Percentiles rank a stretch among this genome's conserved stretches.
These are phyloP conservation scores for Lagodon rhomboides DNA, from an alignment of 2,797 vertebrate genomes.

Conservation along the genomic window DNA sequence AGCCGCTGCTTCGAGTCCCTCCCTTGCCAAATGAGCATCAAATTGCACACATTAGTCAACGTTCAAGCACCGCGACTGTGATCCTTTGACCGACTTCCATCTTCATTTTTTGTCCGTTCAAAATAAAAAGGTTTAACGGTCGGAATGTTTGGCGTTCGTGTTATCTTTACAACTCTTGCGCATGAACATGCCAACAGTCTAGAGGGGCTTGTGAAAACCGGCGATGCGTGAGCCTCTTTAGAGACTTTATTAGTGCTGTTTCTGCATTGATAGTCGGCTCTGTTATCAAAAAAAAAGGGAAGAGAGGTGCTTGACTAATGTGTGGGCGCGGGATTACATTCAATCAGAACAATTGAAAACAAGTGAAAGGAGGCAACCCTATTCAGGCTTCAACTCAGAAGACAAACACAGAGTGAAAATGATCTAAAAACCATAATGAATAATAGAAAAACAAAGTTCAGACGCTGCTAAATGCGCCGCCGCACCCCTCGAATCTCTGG, in stretches of 20 bases:
- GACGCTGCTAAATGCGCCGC: slow-evolving; percentile 30
- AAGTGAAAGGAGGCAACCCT: background rate
- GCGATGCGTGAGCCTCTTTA: background rate
- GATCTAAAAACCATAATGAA: background rate
- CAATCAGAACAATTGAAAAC: slow-evolving; percentile 9
- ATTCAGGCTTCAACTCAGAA: slow-evolving; percentile 12
- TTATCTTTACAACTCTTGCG: background rate
- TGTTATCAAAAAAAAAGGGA: slow-evolving; percentile 9
- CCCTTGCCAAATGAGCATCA: background rate
- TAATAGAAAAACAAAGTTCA: background rate
- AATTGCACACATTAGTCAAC: slow-evolving; percentile 2
- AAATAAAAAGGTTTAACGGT: background rate
- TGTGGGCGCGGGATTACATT: slow-evolving; percentile 16
- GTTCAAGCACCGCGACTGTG: background rate
- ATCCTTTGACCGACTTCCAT: background rate
- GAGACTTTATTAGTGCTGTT: background rate
- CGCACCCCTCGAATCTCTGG: slow-evolving; percentile 46
- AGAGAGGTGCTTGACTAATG: background rate
- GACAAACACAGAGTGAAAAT: background rate
- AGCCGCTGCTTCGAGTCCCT: background rate
- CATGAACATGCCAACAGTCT: background rate
- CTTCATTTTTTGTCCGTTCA: background rate
- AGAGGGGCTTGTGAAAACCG: background rate
- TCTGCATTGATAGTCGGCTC: background rate
- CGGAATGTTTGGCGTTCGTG: background rate